Conservation (phyloP, 2,888 invertebrate species). For the Drosophila hamatofila region DNA sequence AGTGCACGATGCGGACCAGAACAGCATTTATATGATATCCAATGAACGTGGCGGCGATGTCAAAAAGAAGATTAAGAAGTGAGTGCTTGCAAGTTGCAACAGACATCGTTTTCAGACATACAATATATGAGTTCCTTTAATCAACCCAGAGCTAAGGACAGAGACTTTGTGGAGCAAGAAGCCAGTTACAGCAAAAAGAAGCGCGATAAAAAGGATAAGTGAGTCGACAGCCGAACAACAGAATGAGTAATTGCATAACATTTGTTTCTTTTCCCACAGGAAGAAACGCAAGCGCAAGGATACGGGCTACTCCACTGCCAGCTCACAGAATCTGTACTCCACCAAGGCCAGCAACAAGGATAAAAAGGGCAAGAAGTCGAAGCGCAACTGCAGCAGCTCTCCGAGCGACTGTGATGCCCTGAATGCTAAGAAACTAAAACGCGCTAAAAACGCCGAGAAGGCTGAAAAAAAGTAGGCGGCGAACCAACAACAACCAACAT, state of each 20-base stretch:
- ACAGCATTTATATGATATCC: slow-evolving; percentile 87
- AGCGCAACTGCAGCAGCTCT: slow-evolving; percentile 78
- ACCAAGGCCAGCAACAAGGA: slow-evolving; percentile 83
- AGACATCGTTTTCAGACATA: not conserved
- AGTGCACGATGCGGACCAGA: slow-evolving; percentile 82
- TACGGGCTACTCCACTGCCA: slow-evolving; percentile 90
- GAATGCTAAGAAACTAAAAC: slow-evolving; percentile 77
- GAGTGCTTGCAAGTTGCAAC: slow-evolving; percentile 23
- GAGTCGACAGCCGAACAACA: not conserved
- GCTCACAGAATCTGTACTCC: slow-evolving; percentile 87
- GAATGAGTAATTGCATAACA: no score
- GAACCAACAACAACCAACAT: no score
- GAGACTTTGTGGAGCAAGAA: slow-evolving; percentile 81
- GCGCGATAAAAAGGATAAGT: slow-evolving; percentile 82
- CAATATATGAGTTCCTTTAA: not conserved
- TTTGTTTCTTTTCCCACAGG: slow-evolving; percentile 38
- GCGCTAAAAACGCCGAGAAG: slow-evolving; percentile 78
- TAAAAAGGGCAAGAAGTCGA: slow-evolving; percentile 82
- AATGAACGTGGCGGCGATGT: slow-evolving; percentile 82
- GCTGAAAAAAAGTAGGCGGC: slow-evolving; percentile 83
- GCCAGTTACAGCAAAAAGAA: slow-evolving; percentile 75
- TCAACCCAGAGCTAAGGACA: slow-evolving; percentile 74
- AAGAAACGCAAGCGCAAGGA: slow-evolving; percentile 86
- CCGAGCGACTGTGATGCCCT: slow-evolving; percentile 79
- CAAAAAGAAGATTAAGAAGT: slow-evolving; percentile 82